Evolutionary conservation across 2,888 invertebrate genomes (phyloP).

Genomic region (Limnephilus lunatus): DNA sequence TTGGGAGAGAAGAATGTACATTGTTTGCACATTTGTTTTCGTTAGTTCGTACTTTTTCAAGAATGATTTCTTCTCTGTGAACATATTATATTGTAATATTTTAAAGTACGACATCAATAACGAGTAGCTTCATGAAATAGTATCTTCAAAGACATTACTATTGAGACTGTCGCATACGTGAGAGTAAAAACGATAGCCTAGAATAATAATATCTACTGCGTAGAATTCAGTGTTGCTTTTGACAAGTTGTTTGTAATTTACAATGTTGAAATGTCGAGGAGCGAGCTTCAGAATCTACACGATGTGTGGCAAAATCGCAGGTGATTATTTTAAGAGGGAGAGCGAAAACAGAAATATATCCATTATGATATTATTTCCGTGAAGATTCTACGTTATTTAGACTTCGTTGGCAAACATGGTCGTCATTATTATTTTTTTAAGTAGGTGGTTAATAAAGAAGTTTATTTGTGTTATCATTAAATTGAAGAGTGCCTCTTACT

Average conservation of each 20-base stretch:
- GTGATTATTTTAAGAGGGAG: background rate
- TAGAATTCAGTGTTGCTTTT: background rate
- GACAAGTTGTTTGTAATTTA: background rate
- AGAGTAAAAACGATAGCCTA: background rate
- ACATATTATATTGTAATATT: background rate
- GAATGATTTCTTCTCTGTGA: background rate
- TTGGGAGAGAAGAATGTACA: background rate
- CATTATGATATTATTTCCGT: background rate
- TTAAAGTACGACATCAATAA: background rate
- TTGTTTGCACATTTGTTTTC: background rate
- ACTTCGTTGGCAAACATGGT: background rate
- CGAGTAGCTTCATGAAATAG: background rate
- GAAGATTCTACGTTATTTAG: background rate
- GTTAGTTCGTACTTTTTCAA: no score
- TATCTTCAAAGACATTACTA: background rate
- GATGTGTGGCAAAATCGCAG: background rate
- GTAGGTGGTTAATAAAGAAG: background rate
- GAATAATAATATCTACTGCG: background rate
- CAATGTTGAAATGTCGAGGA: background rate
- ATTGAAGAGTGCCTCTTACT: background rate
- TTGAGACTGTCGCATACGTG: background rate
- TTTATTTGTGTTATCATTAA: background rate
- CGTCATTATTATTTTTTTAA: background rate
- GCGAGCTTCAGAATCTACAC: background rate
- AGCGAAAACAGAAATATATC: background rate